Percentiles rank a stretch among this genome's conserved stretches.
Evolutionary conservation across 1,140 invertebrate genomes (phyloP).

Genomic region (Paraescarpia echinospica): DNA sequence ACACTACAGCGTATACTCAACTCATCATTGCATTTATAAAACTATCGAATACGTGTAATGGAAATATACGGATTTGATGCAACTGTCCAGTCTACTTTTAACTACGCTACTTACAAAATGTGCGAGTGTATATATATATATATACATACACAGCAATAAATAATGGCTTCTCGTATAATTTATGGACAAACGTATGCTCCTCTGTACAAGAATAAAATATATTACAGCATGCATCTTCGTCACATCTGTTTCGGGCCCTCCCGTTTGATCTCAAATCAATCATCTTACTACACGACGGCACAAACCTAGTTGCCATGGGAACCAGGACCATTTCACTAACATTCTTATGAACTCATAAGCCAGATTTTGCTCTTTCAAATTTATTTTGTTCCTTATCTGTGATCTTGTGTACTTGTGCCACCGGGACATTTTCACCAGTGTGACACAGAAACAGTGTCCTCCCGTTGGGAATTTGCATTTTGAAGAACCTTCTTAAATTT

Average conservation of each 20-base stretch:
- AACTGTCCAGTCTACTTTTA: neutral
- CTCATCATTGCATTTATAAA: neutral
- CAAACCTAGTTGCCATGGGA: neutral
- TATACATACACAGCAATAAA: neutral
- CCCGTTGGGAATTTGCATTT: too few relatives aligned
- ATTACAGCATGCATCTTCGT: neutral
- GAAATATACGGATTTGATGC: neutral
- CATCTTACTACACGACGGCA: neutral
- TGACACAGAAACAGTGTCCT: too few relatives aligned
- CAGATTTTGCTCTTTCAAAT: too few relatives aligned
- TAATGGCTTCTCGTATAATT: slow-evolving; percentile 1
- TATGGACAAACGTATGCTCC: neutral
- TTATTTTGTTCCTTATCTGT: too few relatives aligned
- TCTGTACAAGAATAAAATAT: slow-evolving; percentile 6
- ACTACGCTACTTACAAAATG: neutral
- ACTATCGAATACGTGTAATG: neutral
- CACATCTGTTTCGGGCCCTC: neutral
- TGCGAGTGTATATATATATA: neutral
- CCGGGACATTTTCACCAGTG: too few relatives aligned
- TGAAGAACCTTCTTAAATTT: too few relatives aligned
- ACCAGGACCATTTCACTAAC: neutral
- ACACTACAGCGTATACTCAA: neutral
- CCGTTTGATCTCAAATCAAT: neutral
- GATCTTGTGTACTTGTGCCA: too few relatives aligned
- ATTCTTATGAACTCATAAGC: neutral